Evolutionary conservation across 1,140 invertebrate genomes (phyloP).

Genomic region (Stegodyphus mimosarum): DNA sequence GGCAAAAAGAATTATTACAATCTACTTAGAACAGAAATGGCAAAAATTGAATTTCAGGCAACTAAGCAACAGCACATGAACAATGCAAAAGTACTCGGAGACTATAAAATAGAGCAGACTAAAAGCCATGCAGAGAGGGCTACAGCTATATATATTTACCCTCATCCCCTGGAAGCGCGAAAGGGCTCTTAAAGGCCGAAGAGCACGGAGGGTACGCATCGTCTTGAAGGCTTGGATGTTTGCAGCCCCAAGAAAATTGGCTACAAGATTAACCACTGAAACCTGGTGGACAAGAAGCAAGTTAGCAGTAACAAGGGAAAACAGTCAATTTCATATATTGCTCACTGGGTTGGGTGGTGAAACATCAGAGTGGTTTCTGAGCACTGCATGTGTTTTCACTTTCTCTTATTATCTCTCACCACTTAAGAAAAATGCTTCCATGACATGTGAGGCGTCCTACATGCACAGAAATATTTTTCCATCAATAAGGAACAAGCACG

Average conservation of each 20-base stretch:
- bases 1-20: no score
- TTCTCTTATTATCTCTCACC: slow-evolving; percentile 53
- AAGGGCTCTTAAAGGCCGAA: slow-evolving; percentile 78
- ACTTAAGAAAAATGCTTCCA: slow-evolving; percentile 19
- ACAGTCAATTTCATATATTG: neutral
- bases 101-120: neutral
- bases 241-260: slow-evolving; percentile 90
- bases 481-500: slow-evolving; percentile 1
- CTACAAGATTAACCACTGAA: slow-evolving; percentile 96
- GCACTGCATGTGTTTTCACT: slow-evolving; percentile 30
- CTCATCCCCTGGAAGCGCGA: slow-evolving; percentile 98
- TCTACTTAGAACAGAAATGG: no score
- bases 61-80: neutral
- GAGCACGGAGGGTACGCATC: slow-evolving; percentile 93
- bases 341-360: neutral
- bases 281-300: slow-evolving; percentile 74
- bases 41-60: neutral
- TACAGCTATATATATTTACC: slow-evolving; percentile 76
- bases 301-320: slow-evolving; percentile 30
- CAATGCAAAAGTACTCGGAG: no score
- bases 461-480: slow-evolving; percentile 17
- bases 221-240: slow-evolving; percentile 98
- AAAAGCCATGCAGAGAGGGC: slow-evolving; percentile 38
- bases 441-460: no score
- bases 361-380: neutral